Percentiles rank a stretch among this genome's conserved stretches.
phyloP scores from a whole-genome alignment of 2,888 invertebrate genomes.

The Tetranychus truncatus region DNA sequence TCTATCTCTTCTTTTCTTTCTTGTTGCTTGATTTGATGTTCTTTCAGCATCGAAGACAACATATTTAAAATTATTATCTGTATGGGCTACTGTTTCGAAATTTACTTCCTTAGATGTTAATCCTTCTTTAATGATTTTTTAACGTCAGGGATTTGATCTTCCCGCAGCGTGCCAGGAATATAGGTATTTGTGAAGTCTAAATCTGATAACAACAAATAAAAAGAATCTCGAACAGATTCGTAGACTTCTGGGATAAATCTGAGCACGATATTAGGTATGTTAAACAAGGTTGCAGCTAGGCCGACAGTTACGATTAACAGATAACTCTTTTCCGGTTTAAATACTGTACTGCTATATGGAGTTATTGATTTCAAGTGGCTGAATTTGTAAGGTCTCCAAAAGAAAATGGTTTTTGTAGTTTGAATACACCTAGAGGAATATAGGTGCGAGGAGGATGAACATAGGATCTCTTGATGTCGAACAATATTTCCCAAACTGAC shows the following conservation, averaged over 20 bases:
- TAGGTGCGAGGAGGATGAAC: no score
- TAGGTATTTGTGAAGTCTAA: neutral
- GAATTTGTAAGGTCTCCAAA: neutral
- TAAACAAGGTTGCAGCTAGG: neutral
- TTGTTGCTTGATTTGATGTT: slow-evolving; percentile 61
- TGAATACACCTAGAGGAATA: neutral
- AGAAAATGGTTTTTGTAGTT: neutral
- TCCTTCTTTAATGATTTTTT: neutral
- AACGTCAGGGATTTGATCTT: neutral
- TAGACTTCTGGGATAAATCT: neutral
- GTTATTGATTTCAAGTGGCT: neutral
- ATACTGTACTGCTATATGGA: neutral
- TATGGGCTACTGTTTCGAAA: neutral
- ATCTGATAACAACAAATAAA: neutral
- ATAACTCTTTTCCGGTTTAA: neutral
- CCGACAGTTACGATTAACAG: neutral
- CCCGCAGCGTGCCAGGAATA: neutral
- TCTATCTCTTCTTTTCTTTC: slow-evolving; percentile 52
- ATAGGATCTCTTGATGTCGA: no score
- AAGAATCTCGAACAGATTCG: neutral
- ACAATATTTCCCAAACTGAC: no score
- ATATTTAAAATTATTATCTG: slow-evolving; percentile 35
- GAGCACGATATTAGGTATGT: neutral
- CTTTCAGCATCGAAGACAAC: slow-evolving; percentile 67
- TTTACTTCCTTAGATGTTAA: neutral